Evolutionary conservation across 2,113 vertebrate species (phyloP).

Genomic region (Colius striatus): DNA sequence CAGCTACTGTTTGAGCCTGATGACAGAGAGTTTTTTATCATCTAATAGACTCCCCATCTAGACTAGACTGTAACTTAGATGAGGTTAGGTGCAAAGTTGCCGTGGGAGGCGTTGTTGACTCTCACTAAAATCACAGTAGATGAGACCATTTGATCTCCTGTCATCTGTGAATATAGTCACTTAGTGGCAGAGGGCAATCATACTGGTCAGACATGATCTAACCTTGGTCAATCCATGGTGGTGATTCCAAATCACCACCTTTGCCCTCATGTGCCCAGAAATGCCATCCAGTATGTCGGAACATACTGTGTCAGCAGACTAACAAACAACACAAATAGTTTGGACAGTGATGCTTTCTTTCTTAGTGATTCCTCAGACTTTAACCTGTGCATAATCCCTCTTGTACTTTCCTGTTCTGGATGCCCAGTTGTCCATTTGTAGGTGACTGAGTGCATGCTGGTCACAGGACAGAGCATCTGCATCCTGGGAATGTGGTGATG

Average conservation of each 20-base stretch:
- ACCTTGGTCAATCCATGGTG: not conserved
- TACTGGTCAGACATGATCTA: not conserved
- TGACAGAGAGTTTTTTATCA: not conserved
- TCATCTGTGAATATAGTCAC: not conserved
- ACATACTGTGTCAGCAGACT: not conserved
- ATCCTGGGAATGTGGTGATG: not conserved
- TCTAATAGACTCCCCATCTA: not conserved
- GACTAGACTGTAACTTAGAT: not conserved
- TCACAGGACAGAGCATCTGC: constrained; percentile 23
- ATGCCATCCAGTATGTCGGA: not conserved
- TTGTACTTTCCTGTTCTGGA: not conserved
- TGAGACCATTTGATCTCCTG: not conserved
- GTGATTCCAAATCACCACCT: not conserved
- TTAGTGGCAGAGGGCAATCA: not conserved
- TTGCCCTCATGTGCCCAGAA: not conserved
- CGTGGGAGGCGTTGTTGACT: not conserved
- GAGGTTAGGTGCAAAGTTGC: not conserved
- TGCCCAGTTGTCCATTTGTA: not conserved
- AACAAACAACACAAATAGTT: not conserved
- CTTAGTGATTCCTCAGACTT: not conserved
- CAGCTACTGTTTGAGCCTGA: not conserved
- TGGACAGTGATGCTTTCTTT: not conserved
- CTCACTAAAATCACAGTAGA: not conserved
- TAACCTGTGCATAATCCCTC: not conserved
- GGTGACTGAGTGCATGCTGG: not conserved